Conservation (phyloP, 2,113 vertebrate genomes). For the Bubo bubo region DNA sequence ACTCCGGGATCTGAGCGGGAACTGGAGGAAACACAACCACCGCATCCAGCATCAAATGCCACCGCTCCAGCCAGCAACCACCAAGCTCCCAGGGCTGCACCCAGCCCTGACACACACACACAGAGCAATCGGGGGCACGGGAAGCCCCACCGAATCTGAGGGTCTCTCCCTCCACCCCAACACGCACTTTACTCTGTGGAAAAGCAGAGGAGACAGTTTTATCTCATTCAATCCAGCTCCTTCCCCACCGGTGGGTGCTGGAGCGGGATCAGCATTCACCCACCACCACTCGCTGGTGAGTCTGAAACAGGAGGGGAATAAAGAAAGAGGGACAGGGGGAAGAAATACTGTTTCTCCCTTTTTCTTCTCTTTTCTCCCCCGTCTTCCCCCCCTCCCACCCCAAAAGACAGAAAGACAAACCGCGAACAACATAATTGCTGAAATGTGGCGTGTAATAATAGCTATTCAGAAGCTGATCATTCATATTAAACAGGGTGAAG, state of each 20-base stretch:
- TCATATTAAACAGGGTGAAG: constrained; percentile 99
- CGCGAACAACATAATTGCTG: constrained; percentile 96
- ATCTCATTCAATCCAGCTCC: not conserved
- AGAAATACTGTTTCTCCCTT: not conserved
- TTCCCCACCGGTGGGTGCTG: not conserved
- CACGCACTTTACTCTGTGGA: not conserved
- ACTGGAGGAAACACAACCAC: not conserved
- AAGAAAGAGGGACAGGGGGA: not conserved
- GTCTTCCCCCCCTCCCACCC: not conserved
- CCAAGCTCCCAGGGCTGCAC: rapidly evolving
- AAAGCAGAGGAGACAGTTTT: not conserved
- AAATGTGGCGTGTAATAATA: constrained; percentile 98
- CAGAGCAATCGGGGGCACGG: rapidly evolving
- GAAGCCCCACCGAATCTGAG: rapidly evolving
- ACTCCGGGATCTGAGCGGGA: not conserved
- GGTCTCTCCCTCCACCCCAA: not conserved
- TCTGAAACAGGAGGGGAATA: not conserved
- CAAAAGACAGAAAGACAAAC: constrained; percentile 82
- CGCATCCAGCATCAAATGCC: not conserved
- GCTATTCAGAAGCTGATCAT: constrained; percentile 97
- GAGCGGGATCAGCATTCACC: not conserved
- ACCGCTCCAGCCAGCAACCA: rapidly evolving
- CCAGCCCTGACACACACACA: not conserved
- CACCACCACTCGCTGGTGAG: not conserved
- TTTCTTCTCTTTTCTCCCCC: not conserved